Evolutionary conservation across 2,113 vertebrate species (phyloP).

Genomic region (Eulemur rufifrons): DNA sequence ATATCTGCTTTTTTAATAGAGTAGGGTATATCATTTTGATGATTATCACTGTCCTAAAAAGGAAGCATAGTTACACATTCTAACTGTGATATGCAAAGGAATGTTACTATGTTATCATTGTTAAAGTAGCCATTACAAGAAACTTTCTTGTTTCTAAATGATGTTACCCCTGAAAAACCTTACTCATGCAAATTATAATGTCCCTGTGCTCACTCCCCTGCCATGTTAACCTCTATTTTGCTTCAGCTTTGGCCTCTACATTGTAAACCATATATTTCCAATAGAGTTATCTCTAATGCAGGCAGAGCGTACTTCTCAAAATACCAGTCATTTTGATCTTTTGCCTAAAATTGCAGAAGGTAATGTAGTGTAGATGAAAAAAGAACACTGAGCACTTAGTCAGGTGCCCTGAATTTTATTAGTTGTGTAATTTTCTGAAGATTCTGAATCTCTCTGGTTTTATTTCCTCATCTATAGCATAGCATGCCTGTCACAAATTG

Average conservation of each 20-base stretch:
- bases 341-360: background rate
- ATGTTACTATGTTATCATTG: slow-evolving; percentile 20
- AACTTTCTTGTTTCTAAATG: background rate
- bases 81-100: background rate
- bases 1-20: slow-evolving; percentile 21
- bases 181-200: background rate
- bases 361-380: background rate
- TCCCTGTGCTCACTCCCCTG: background rate
- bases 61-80: background rate
- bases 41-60: background rate
- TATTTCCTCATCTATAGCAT: background rate
- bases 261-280: background rate
- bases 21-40: background rate
- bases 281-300: background rate
- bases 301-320: background rate
- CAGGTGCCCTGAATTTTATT: background rate
- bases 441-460: background rate
- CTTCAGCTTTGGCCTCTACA: background rate
- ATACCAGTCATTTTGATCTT: background rate
- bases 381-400: background rate
- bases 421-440: background rate
- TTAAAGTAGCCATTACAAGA: background rate
- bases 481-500: background rate
- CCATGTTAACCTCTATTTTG: background rate
- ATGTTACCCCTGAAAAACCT: background rate